Percentiles rank a stretch among this genome's conserved stretches.
phyloP scores from a whole-genome alignment of 2,113 vertebrate genomes.

The Eulemur rufifrons region DNA sequence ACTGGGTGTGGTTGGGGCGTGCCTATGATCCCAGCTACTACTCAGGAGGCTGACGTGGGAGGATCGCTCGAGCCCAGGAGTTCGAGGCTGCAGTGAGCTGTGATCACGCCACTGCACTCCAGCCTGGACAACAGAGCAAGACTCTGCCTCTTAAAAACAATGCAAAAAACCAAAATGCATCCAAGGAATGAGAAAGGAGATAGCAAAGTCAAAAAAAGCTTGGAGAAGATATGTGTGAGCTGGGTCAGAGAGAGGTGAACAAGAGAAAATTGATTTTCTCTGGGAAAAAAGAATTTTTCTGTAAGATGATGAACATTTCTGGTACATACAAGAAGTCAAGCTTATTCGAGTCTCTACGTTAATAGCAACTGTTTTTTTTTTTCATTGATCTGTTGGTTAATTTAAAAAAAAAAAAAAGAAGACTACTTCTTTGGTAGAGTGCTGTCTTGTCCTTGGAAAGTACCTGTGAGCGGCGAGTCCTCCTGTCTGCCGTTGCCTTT shows the following conservation, averaged over 20 bases:
- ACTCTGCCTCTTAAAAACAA: neutral
- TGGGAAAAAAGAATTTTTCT: neutral
- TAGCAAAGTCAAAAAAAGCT: neutral
- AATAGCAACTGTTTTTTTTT: neutral
- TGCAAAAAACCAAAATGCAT: too few relatives aligned
- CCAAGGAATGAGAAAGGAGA: neutral
- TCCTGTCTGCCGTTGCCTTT: slow-evolving; percentile 80
- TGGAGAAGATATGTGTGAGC: neutral
- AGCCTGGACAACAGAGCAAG: neutral
- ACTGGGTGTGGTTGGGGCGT: too few relatives aligned
- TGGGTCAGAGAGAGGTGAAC: neutral
- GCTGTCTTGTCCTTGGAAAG: neutral
- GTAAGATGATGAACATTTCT: neutral
- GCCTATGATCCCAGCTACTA: neutral
- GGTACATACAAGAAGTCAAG: neutral
- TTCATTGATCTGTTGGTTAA: too few relatives aligned
- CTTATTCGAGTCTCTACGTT: neutral
- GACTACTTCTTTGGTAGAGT: neutral
- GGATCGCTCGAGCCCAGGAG: neutral
- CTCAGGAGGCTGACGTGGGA: neutral
- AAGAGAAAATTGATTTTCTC: neutral
- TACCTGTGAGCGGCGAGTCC: slow-evolving; percentile 88
- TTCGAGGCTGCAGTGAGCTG: neutral
- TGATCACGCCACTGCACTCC: too few relatives aligned
- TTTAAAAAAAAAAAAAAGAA: too few relatives aligned